Conservation (phyloP, 2,888 invertebrate genomes). For the Drosophila subsilvestris region DNA sequence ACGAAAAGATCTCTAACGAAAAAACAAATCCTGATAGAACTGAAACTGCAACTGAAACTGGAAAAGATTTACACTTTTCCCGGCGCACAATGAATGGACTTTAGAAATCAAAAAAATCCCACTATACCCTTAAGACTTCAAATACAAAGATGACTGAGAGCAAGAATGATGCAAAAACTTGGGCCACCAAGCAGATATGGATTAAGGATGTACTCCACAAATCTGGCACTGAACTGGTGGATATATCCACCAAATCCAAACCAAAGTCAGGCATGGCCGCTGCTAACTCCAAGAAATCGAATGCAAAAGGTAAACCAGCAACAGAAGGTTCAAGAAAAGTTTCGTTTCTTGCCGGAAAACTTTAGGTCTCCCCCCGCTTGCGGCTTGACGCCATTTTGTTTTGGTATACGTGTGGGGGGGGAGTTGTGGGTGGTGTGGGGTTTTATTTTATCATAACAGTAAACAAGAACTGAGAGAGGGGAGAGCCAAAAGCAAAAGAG, state of each 20-base stretch:
- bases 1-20: slow-evolving; percentile 47
- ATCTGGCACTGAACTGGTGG: slow-evolving; percentile 83
- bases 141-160: slow-evolving; percentile 73
- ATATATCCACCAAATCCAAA: slow-evolving; percentile 80
- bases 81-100: neutral
- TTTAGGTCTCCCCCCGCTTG: slow-evolving; percentile 10
- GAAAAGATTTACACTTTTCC: slow-evolving; percentile 15
- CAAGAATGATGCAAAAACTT: slow-evolving; percentile 73
- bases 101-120: slow-evolving; percentile 17
- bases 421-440: slow-evolving; percentile 8
- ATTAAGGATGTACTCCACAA: slow-evolving; percentile 85
- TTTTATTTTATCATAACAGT: slow-evolving; percentile 32
- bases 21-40: neutral
- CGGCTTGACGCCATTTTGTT: slow-evolving; percentile 74
- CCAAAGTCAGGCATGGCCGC: slow-evolving; percentile 53
- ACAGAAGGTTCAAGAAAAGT: slow-evolving; percentile 7
- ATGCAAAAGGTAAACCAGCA: slow-evolving; percentile 77
- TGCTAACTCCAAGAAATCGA: slow-evolving; percentile 43
- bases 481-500: slow-evolving; percentile 9
- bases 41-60: slow-evolving; percentile 11
- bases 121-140: neutral
- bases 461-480: slow-evolving; percentile 24
- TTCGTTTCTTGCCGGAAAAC: slow-evolving; percentile 26
- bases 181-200: slow-evolving; percentile 85
- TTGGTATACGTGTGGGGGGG: slow-evolving; percentile 59